Evolutionary conservation across 64 coral and sea anemone genomes (phyloP).

Genomic region (Dendronephthya gigantea): DNA sequence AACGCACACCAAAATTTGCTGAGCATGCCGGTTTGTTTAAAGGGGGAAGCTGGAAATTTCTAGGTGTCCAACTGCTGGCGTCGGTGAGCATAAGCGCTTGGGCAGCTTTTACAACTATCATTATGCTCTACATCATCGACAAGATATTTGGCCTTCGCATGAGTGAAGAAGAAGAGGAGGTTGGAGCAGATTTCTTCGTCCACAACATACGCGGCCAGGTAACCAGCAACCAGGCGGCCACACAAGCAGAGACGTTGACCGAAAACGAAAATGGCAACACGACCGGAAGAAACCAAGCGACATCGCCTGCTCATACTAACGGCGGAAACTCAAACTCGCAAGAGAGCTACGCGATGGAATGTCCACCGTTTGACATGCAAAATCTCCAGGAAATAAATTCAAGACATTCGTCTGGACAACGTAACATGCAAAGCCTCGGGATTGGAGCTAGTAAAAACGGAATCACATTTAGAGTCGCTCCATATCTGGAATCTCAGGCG

Average conservation of each 20-base stretch:
- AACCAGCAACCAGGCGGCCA: background rate
- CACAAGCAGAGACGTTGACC: background rate
- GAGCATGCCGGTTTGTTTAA: slow-evolving; percentile 59
- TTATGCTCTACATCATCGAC: slow-evolving; percentile 45
- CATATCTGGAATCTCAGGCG: no score
- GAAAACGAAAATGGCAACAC: background rate
- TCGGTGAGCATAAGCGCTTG: slow-evolving; percentile 23
- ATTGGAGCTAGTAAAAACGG: no score
- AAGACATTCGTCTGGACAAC: no score
- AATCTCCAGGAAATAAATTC: background rate
- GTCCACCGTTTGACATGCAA: background rate
- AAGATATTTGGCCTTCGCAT: slow-evolving; percentile 51
- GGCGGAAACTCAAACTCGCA: background rate
- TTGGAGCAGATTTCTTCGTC: slow-evolving; percentile 57
- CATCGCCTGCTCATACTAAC: background rate
- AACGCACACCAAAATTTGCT: slow-evolving; percentile 35
- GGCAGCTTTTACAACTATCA: slow-evolving; percentile 38
- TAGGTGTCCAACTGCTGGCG: slow-evolving; percentile 31
- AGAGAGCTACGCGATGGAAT: background rate
- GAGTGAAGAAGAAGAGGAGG: slow-evolving; percentile 28
- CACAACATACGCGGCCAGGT: slow-evolving; percentile 21
- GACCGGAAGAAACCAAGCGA: background rate
- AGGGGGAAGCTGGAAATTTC: slow-evolving; percentile 45
- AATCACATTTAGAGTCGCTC: no score
- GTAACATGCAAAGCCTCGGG: no score